Evolutionary conservation across 1,140 invertebrate species (phyloP).

Genomic region (Tetragnatha versicolor): DNA sequence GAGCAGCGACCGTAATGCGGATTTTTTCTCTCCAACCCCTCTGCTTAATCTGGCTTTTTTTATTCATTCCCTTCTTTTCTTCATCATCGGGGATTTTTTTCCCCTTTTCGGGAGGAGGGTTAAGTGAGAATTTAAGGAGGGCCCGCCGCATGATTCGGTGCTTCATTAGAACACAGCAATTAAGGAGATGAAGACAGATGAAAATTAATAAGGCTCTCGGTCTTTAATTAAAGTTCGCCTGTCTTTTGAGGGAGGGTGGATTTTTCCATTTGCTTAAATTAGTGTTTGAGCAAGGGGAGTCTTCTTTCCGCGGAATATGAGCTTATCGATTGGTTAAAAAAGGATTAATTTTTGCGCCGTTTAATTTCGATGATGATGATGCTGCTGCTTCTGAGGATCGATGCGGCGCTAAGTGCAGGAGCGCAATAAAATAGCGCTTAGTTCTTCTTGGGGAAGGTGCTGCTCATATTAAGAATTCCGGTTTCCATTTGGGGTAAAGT

Average conservation of each 20-base stretch:
- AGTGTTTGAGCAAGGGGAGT: constrained; percentile 28
- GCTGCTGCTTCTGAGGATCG: constrained; percentile 6
- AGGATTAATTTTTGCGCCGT: constrained; percentile 51
- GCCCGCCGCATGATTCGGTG: constrained; percentile 27
- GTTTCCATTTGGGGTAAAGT: constrained; percentile 7
- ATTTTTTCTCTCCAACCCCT: constrained; percentile 1
- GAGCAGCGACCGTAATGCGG: constrained; percentile 35
- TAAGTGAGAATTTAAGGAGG: constrained; percentile 47
- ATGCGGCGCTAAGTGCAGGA: background rate
- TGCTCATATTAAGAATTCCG: constrained; percentile 31
- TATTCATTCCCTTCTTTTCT: background rate
- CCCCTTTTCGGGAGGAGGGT: background rate
- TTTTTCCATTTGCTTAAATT: constrained; percentile 53
- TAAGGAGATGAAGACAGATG: constrained; percentile 51
- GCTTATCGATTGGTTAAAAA: constrained; percentile 50
- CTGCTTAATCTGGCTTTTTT: background rate
- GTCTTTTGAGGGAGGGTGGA: background rate
- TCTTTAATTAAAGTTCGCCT: constrained; percentile 53
- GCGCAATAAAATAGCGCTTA: constrained; percentile 47
- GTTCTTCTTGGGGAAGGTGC: background rate
- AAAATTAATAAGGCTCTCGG: constrained; percentile 53
- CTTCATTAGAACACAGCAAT: constrained; percentile 53
- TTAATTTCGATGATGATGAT: constrained; percentile 51
- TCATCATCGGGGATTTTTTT: background rate
- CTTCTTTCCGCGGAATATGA: constrained; percentile 23